A percentile compares a stretch with the other conserved stretches of the same genome.
These are phyloP conservation scores for Antheraea mylitta DNA, from an alignment of 1,140 invertebrate genomes.

Conservation along the genomic window DNA sequence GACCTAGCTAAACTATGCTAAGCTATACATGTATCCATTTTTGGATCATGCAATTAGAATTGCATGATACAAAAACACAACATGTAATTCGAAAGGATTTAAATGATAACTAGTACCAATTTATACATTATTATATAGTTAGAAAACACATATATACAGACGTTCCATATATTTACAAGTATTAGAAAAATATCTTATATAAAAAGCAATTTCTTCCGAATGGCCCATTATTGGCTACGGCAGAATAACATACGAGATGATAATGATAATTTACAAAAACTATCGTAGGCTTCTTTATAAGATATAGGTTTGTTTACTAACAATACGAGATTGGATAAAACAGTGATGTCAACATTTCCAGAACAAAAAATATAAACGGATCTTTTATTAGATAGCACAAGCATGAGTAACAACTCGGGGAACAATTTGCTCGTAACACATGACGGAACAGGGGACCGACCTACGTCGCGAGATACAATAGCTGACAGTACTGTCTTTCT, in stretches of 20 bases:
- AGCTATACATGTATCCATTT: no score
- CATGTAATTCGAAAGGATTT: no score
- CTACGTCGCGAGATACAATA: conserved; percentile 11
- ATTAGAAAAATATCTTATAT: not conserved
- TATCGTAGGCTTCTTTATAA: conserved; percentile 4
- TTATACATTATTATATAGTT: no score
- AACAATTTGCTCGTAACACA: conserved; percentile 25
- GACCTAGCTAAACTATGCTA: no score
- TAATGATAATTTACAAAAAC: conserved; percentile 9
- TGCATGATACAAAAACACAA: no score
- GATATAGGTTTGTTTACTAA: conserved; percentile 6
- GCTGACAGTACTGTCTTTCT: conserved; percentile 1
- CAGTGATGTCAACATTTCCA: not conserved
- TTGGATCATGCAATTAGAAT: no score
- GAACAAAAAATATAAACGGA: conserved; percentile 9
- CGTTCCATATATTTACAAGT: not conserved
- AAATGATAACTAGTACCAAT: no score
- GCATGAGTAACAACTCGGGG: conserved; percentile 26
- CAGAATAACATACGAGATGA: not conserved
- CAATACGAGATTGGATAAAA: not conserved
- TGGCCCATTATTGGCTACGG: not conserved
- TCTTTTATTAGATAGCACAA: conserved; percentile 23
- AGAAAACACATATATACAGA: no score
- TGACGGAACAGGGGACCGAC: conserved; percentile 12
- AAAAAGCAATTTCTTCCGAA: not conserved